Evolutionary conservation across 2,797 vertebrate species (phyloP).

Genomic region (Acanthurus tractus): DNA sequence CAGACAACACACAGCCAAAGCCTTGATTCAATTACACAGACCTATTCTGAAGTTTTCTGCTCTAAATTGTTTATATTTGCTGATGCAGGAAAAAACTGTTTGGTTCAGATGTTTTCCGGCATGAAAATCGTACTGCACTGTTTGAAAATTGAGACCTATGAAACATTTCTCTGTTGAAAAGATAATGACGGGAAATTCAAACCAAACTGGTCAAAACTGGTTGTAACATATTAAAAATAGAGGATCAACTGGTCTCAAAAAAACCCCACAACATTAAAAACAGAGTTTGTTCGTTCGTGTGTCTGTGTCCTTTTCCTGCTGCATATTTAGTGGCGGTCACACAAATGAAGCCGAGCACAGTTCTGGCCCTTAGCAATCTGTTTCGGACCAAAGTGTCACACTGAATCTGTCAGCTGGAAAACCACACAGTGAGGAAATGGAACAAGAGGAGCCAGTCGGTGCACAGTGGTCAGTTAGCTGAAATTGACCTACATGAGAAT

Average conservation of each 20-base stretch:
- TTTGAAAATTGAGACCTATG: not conserved
- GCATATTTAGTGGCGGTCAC: slow-evolving; percentile 36
- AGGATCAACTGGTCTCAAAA: not conserved
- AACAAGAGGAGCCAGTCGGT: slow-evolving; percentile 49
- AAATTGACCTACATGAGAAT: slow-evolving; percentile 59
- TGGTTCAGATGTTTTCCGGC: not conserved
- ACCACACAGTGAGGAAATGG: slow-evolving; percentile 54
- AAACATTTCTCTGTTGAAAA: not conserved
- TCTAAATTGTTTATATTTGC: not conserved
- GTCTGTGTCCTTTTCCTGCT: slow-evolving; percentile 24
- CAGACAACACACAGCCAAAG: not conserved
- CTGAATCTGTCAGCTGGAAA: slow-evolving; percentile 64
- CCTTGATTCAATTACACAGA: not conserved
- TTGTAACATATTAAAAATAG: not conserved
- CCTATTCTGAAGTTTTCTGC: not conserved
- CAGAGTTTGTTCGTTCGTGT: slow-evolving; percentile 7
- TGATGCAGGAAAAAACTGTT: not conserved
- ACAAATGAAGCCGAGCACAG: slow-evolving; percentile 46
- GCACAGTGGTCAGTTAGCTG: slow-evolving; percentile 50
- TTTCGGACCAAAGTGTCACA: slow-evolving; percentile 65
- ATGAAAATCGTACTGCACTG: not conserved
- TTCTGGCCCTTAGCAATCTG: slow-evolving; percentile 56
- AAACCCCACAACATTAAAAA: not conserved
- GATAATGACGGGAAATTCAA: not conserved
- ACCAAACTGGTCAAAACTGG: not conserved